Base-by-base conservation (phyloP, 2,797 vertebrate species). In the Arctocebus calabarensis region DNA sequence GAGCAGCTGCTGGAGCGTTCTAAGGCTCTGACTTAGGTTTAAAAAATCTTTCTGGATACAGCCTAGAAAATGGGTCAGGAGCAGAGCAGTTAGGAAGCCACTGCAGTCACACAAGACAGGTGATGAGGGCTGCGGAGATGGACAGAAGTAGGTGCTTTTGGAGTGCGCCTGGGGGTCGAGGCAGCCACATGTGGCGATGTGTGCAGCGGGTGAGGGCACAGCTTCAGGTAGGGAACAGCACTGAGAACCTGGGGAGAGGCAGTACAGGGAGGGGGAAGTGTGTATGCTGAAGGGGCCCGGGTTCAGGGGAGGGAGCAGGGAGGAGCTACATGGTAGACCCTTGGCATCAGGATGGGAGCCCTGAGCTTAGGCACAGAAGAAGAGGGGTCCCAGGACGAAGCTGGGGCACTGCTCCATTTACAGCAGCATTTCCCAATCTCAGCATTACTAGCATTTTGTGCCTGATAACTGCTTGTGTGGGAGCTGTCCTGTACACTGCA, bases 351-450 rank as follows among this genome's bases (percentile, higher is more conserved):
- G 32, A 4, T 9, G 29, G 66, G 23, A 14, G 14, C 45, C 45
- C 1, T 17, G 27, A 14, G 19, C 57, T 59, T 40, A 88, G 32
- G 78, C 34, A 3, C 32, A 87, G 64, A 17, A 48, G 40, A 84
- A n/a, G n/a, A n/a, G 59, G 27, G 32, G 23, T 25, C 45, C 22
- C 13, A 48, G 70, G 61, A n/a, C 68, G 1, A 6, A 57, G n/a
- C 17, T 1, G 2, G 14, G 9, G 55, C 1, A 8, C 32, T 48
- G 57, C 1, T 1, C 19, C 4, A 5, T 40, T 32, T 9, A 27
- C 8, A 20, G 13, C 27, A 1, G 59, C 13, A 22, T 68, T 55
- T 61, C 68, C 20, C 45, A 3, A 0, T 17, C 57, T 55, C 17
- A 23, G 88, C 5, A 3, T 11, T 57, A 16, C n/a, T n/a, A 85